Evolutionary conservation across 2,113 vertebrate species (phyloP).

Genomic region (Hirundichthys speculiger): DNA sequence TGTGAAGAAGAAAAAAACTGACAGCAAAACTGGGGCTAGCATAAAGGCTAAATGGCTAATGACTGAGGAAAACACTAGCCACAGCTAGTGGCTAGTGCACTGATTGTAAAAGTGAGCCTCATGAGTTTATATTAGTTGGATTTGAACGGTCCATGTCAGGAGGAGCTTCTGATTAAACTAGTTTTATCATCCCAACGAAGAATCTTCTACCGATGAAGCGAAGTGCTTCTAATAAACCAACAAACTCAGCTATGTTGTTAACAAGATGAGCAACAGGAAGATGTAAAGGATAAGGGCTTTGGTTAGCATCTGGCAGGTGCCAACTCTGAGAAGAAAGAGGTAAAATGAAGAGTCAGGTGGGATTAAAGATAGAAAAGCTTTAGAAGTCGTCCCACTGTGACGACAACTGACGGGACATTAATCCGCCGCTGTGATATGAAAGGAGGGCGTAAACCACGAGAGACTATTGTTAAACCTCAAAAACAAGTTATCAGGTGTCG

Average conservation of each 20-base stretch:
- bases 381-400: constrained; percentile 5
- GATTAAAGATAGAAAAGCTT: constrained; percentile 15
- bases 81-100: no score
- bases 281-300: not conserved
- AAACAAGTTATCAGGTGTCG: constrained; percentile 81
- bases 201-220: no score
- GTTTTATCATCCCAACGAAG: not conserved
- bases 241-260: no score
- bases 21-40: no score
- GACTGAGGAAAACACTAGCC: no score
- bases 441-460: constrained; percentile 48
- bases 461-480: constrained; percentile 57
- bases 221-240: no score
- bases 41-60: no score
- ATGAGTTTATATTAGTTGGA: no score
- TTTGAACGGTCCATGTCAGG: no score
- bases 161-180: not conserved
- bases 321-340: constrained; percentile 9
- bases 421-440: constrained; percentile 37
- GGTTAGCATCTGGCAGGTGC: constrained; percentile 37
- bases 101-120: no score
- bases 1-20: no score
- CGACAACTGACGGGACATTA: constrained; percentile 1
- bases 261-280: not conserved
- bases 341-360: constrained; percentile 9